Evolutionary conservation across 1,140 invertebrate genomes (phyloP).

Genomic region (Mizuhopecten yessoensis): DNA sequence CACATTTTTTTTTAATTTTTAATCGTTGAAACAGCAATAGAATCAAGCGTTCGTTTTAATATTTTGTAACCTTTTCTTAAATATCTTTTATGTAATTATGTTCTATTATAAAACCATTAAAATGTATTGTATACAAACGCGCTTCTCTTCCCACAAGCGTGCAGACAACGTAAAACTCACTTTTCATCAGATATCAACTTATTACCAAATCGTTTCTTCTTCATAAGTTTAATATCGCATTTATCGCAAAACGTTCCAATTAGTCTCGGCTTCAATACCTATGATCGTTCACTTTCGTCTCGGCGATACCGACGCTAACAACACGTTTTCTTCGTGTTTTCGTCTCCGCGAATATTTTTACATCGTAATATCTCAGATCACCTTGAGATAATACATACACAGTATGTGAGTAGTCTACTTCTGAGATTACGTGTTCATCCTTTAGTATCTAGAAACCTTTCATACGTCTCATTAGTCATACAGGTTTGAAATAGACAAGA

Average conservation of each 20-base stretch:
- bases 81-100: neutral
- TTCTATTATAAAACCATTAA: neutral
- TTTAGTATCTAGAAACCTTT: neutral
- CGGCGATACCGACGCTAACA: neutral
- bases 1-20: no score
- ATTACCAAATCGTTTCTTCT: neutral
- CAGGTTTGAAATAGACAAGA: neutral
- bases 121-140: neutral
- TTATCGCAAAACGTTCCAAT: neutral
- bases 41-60: no score
- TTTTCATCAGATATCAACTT: neutral
- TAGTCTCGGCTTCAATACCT: neutral
- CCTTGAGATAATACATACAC: constrained; percentile 7
- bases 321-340: constrained; percentile 5
- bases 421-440: neutral
- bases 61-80: no score
- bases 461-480: neutral
- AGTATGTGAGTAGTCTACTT: neutral
- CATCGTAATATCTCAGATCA: neutral
- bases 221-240: neutral
- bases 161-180: neutral
- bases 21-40: no score
- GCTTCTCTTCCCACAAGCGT: neutral
- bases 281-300: neutral
- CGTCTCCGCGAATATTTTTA: neutral